phyloP scores from a whole-genome alignment of 2,888 invertebrate species.

The Drosophila borborema region DNA sequence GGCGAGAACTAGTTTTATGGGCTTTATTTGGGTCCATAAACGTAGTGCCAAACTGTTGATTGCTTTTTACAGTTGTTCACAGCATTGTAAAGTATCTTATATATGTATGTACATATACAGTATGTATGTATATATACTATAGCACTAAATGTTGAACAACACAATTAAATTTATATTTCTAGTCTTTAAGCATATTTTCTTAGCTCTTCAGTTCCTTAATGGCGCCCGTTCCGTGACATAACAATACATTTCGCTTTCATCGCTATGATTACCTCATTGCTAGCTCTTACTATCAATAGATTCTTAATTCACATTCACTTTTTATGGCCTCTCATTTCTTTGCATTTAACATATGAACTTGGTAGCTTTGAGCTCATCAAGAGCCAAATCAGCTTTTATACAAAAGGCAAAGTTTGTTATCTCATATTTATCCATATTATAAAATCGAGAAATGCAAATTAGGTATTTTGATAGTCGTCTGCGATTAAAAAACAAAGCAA shows the following conservation, averaged over 20 bases:
- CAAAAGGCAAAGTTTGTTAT: constrained; percentile 18
- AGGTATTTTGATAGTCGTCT: constrained; percentile 42
- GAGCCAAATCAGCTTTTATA: not conserved
- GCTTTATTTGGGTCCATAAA: constrained; percentile 38
- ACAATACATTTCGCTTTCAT: constrained; percentile 26
- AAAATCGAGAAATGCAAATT: constrained; percentile 73
- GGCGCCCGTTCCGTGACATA: not conserved
- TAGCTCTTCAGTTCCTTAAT: constrained; percentile 1
- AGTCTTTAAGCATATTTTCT: not conserved
- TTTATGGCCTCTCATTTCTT: constrained; percentile 33
- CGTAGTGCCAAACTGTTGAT: constrained; percentile 30
- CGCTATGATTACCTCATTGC: constrained; percentile 23
- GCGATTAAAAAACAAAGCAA: constrained; percentile 28
- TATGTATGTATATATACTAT: not conserved
- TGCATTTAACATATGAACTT: constrained; percentile 2
- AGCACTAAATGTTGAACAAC: not conserved
- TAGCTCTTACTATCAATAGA: constrained; percentile 7
- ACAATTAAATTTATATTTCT: not conserved
- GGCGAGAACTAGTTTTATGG: constrained; percentile 37
- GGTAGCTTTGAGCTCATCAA: constrained; percentile 13
- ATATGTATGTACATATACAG: not conserved
- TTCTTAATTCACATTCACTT: constrained; percentile 49
- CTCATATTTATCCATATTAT: constrained; percentile 45
- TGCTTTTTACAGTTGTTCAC: constrained; percentile 19
- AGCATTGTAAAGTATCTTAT: constrained; percentile 1